These are phyloP conservation scores for Elysia chlorotica DNA, from an alignment of 1,140 invertebrate genomes.

Conservation along the genomic window DNA sequence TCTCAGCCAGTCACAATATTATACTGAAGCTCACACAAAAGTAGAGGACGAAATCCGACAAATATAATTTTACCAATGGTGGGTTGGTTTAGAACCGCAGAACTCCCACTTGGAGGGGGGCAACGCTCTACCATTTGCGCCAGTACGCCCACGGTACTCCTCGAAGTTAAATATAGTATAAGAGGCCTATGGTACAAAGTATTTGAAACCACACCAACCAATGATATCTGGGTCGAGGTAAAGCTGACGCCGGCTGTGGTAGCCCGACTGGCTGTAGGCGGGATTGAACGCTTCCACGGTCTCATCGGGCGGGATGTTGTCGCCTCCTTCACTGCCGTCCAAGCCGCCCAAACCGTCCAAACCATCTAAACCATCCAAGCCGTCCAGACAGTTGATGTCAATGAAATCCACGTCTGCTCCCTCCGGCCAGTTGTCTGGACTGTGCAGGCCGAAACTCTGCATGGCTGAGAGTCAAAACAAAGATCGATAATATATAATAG, in stretches of 20 bases:
- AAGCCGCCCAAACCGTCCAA: conserved; percentile 39
- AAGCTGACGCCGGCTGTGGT: conserved; percentile 48
- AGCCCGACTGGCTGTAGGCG: conserved; percentile 36
- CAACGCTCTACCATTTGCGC: too few relatives aligned
- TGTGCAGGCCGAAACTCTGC: conserved; percentile 80
- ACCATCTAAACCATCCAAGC: conserved; percentile 34
- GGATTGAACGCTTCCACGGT: conserved; percentile 36
- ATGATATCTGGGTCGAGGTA: conserved; percentile 87
- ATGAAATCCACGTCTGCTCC: conserved; percentile 43
- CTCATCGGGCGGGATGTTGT: conserved; percentile 24
- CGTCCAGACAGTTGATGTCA: conserved; percentile 26
- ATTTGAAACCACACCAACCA: conserved; percentile 55
- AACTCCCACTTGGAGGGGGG: too few relatives aligned
- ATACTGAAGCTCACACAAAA: too few relatives aligned
- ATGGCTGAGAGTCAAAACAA: conserved; percentile 9
- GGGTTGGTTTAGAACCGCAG: too few relatives aligned
- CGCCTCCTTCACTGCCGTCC: too few relatives aligned
- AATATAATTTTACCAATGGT: too few relatives aligned
- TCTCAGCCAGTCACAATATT: too few relatives aligned
- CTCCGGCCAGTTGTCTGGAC: conserved; percentile 80
- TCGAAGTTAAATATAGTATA: background rate
- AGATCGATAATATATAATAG: background rate
- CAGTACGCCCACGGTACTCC: background rate
- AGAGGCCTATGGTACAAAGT: background rate
- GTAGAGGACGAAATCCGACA: too few relatives aligned